Evolutionary conservation across 1,140 invertebrate species (phyloP).

Genomic region (Littorina saxatilis): DNA sequence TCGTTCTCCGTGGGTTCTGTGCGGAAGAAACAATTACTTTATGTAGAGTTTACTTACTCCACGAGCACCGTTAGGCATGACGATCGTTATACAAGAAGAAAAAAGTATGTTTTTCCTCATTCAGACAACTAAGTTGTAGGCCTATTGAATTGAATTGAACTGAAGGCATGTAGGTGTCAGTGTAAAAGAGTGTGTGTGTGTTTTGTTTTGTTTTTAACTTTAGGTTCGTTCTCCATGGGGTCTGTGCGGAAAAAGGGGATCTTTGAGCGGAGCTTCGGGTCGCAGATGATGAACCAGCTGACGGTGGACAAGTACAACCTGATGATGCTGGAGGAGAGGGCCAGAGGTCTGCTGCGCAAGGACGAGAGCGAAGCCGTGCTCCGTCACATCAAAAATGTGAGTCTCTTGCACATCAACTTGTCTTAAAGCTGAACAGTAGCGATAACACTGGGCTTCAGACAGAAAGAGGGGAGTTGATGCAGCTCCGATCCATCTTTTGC

Average conservation of each 20-base stretch:
- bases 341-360: conserved; percentile 44
- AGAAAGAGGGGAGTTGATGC: too few species aligned
- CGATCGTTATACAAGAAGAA: too few species aligned
- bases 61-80: too few species aligned
- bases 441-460: too few species aligned
- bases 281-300: conserved; percentile 47
- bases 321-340: conserved; percentile 52
- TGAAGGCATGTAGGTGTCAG: neutral
- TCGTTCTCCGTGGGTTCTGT: too few species aligned
- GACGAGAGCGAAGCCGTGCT: conserved; percentile 55
- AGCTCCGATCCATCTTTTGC: neutral
- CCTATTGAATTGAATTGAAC: too few species aligned
- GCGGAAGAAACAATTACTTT: too few species aligned
- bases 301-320: conserved; percentile 47
- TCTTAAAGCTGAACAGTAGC: neutral
- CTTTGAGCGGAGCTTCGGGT: conserved; percentile 50
- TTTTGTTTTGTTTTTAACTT: neutral
- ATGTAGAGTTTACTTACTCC: too few species aligned
- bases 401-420: too few species aligned
- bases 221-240: conserved; percentile 3
- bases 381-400: conserved; percentile 54
- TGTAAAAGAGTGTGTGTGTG: neutral
- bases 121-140: too few species aligned
- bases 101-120: too few species aligned
- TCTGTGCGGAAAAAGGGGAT: conserved; percentile 43